Conservation (phyloP, 1,140 invertebrate species). For the Andricus grossulariae region DNA sequence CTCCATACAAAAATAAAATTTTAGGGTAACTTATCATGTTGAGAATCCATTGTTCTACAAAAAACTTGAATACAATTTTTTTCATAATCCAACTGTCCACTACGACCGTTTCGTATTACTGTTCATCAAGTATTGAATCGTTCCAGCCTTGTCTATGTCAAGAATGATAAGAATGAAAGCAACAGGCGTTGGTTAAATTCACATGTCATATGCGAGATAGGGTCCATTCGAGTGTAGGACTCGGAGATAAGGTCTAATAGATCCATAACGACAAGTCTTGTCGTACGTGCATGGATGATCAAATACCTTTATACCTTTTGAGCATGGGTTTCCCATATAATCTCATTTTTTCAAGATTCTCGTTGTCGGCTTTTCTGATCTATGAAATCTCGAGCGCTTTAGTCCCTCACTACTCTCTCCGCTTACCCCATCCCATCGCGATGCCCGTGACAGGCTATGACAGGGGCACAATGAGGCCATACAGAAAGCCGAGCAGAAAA, state of each 20-base stretch:
- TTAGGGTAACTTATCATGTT: too few species aligned
- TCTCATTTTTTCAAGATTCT: constrained; percentile 41
- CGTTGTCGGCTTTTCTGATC: constrained; percentile 64
- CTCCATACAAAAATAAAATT: too few species aligned
- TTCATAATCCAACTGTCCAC: too few species aligned
- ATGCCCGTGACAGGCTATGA: constrained; percentile 67
- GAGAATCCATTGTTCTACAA: too few species aligned
- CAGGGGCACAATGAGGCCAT: constrained; percentile 66
- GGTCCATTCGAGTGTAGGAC: background rate
- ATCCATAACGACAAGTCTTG: constrained; percentile 9
- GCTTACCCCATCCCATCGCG: constrained; percentile 49
- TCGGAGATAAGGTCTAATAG: constrained; percentile 17
- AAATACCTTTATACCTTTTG: constrained; percentile 33
- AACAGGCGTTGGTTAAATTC: background rate
- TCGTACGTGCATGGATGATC: constrained; percentile 47
- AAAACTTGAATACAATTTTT: too few species aligned
- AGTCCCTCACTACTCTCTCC: constrained; percentile 39
- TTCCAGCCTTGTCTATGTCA: background rate
- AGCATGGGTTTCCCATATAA: constrained; percentile 56
- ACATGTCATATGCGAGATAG: background rate
- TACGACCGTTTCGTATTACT: too few species aligned
- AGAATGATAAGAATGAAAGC: background rate
- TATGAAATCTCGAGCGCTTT: constrained; percentile 58
- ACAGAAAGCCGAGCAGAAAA: constrained; percentile 66
- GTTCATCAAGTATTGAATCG: too few species aligned